Evolutionary conservation across 2,888 invertebrate genomes (phyloP), one percentile per base, ranked within the genome.

Genomic region (Drosophila anomelani): DNA sequence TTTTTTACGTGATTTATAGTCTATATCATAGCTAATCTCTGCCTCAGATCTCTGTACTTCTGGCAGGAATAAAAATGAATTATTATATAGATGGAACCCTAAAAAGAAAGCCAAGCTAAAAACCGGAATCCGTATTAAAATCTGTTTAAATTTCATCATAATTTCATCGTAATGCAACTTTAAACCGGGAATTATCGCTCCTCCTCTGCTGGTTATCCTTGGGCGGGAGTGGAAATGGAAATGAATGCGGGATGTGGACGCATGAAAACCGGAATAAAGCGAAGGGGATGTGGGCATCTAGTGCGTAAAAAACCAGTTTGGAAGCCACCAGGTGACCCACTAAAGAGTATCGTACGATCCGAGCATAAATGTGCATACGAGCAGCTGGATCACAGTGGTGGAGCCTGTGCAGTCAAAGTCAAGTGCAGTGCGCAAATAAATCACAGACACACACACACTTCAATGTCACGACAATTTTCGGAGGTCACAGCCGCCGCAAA

Each of bases 401-500:
- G 13, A 47, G 54, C 51, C 12, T 13, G 23, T 20, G 57, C 20
- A 23, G 34, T n/a, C 44, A 59, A 20, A 54, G 60, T 56, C 39
- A 34, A 51, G 56, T 46, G 51, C 71, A 70, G 15, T 15, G 54
- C 49, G 53, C 53, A 64, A 56, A 63, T 49, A 72, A 83, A 69
- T 74, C 51, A 81, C 54, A 72, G 13, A 29, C n/a, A 32, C 41
- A 43, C 13, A 49, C 17, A 51, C 34, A 5, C 20, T 75, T 83
- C 87, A 84, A 88, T 84, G 89, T 74, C 89, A 88, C 44, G 49
- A 63, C 23, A 59, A 34, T 58, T 55, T 66, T 63, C 32, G 29
- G 41, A 59, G 60, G 32, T 23, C 32, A 20, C 17, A 62, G 51
- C 51, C 20, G 20, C 20, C 20, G 51, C 51, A 23, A 51, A 34